A percentile compares a stretch with the other conserved stretches of the same genome.
These are phyloP conservation scores for Anas flavirostris DNA, from an alignment of 2,797 vertebrate species.

Conservation along the genomic window DNA sequence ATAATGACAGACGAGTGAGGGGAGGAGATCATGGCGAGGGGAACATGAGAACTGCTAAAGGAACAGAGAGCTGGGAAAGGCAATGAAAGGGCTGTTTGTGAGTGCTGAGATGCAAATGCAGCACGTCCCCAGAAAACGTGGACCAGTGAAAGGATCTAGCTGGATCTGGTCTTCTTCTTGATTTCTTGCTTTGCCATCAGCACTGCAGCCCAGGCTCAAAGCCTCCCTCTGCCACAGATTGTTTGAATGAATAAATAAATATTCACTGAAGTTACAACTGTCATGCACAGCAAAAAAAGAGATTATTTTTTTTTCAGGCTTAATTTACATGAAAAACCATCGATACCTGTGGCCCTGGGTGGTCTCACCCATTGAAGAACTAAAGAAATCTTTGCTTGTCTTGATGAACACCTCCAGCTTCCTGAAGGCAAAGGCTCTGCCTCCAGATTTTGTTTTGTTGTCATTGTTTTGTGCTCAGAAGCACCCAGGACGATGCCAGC, in stretches of 20 bases:
- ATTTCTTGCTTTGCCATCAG: neutral
- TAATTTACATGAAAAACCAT: neutral
- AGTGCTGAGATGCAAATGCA: neutral
- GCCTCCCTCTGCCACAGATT: neutral
- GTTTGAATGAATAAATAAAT: neutral
- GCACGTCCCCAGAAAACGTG: neutral
- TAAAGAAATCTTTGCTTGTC: neutral
- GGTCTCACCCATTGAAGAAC: neutral
- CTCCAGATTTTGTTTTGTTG: neutral
- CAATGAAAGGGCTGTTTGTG: neutral
- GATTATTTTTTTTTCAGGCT: neutral
- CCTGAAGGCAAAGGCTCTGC: neutral
- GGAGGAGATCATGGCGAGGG: neutral
- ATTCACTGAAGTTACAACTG: rapidly evolving
- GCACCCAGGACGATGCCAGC: neutral
- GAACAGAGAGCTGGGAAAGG: neutral
- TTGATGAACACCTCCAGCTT: neutral
- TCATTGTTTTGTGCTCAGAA: neutral
- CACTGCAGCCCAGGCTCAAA: neutral
- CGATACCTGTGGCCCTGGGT: neutral
- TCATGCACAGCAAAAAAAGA: neutral
- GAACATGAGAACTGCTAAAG: neutral
- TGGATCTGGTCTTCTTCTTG: neutral
- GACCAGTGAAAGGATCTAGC: neutral
- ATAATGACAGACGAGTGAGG: neutral